phyloP scores from a whole-genome alignment of 2,888 invertebrate species.

The Ischnus inquisitorius region DNA sequence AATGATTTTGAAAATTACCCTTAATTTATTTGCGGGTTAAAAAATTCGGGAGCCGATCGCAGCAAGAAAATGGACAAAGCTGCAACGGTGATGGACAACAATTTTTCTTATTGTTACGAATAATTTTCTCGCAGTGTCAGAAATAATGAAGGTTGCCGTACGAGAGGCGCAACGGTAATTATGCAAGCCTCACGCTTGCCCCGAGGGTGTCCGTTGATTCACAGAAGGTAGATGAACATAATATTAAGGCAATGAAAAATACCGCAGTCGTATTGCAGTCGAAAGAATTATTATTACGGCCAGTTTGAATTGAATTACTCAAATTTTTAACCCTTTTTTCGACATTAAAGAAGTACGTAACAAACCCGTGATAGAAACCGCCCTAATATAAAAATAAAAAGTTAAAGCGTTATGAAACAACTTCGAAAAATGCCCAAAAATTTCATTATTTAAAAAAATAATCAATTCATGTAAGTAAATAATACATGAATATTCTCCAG shows the following conservation, averaged over 20 bases:
- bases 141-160: slow-evolving; percentile 39
- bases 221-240: slow-evolving; percentile 32
- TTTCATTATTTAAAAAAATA: too few relatives aligned
- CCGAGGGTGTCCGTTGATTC: slow-evolving; percentile 21
- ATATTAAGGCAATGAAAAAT: slow-evolving; percentile 18
- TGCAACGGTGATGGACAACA: slow-evolving; percentile 20
- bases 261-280: not conserved
- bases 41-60: slow-evolving; percentile 9
- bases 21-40: not conserved
- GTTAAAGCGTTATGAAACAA: too few relatives aligned
- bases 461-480: too few relatives aligned
- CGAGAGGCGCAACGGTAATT: slow-evolving; percentile 34
- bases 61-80: slow-evolving; percentile 8
- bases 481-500: too few relatives aligned
- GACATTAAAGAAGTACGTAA: too few relatives aligned
- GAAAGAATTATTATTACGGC: not conserved
- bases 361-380: too few relatives aligned
- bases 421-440: not conserved
- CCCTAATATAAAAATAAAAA: not conserved
- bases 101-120: slow-evolving; percentile 35
- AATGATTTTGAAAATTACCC: slow-evolving; percentile 20
- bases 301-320: not conserved
- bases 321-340: not conserved
- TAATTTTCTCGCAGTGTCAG: slow-evolving; percentile 27
- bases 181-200: slow-evolving; percentile 28